phyloP scores from a whole-genome alignment of 2,113 vertebrate genomes.

The Hiodon tergisus region DNA sequence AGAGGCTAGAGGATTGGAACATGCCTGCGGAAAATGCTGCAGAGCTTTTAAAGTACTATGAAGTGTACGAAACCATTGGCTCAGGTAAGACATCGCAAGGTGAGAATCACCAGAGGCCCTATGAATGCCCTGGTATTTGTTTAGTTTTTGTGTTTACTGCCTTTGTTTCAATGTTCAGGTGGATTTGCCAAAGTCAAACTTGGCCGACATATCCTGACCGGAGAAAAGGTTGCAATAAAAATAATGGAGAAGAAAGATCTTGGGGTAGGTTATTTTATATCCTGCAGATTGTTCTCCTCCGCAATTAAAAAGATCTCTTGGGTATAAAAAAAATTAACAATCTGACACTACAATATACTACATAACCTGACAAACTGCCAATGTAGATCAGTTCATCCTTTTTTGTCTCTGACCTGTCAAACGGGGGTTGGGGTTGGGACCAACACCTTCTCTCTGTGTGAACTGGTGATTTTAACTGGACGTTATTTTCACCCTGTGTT shows the following conservation, averaged over 20 bases:
- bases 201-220: constrained; percentile 76
- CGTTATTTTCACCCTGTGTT: constrained; percentile 15
- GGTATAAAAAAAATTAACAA: too few relatives aligned
- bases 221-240: constrained; percentile 91
- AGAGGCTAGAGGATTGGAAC: constrained; percentile 21
- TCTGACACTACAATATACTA: too few relatives aligned
- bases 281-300: too few relatives aligned
- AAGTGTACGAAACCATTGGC: constrained; percentile 67
- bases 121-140: not conserved
- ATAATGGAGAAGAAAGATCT: constrained; percentile 89
- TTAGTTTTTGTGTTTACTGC: not conserved
- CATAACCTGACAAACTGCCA: too few relatives aligned
- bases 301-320: too few relatives aligned
- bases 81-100: constrained; percentile 49
- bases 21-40: constrained; percentile 62
- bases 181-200: constrained; percentile 95
- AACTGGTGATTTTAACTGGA: not conserved
- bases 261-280: constrained; percentile 65
- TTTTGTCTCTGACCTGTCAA: too few relatives aligned
- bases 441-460: too few relatives aligned
- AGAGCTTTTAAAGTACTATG: constrained; percentile 60
- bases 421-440: too few relatives aligned
- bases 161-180: constrained; percentile 57
- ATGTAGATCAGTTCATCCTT: not conserved
- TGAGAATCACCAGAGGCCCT: too few relatives aligned